Conservation (phyloP, 2,797 vertebrate species). For the Clarias laeviceps region DNA sequence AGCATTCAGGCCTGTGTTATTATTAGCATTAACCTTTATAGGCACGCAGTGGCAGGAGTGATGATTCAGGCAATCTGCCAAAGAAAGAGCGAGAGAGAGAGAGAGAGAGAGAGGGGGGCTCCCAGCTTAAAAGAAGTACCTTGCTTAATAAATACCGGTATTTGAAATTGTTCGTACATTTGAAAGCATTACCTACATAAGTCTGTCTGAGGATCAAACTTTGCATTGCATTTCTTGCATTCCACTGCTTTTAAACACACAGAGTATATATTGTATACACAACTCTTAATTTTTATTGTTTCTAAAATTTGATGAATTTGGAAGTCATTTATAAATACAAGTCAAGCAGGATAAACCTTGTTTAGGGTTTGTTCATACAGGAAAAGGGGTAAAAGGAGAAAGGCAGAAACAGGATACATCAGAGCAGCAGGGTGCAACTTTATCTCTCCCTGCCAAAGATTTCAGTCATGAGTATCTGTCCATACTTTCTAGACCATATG, state of each 20-base stretch:
- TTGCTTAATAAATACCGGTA: conserved; percentile 4
- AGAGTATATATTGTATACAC: background rate
- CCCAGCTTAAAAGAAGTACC: conserved; percentile 6
- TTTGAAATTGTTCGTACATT: background rate
- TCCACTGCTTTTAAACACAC: background rate
- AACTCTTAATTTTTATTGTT: background rate
- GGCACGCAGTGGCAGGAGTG: conserved; percentile 63
- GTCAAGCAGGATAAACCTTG: background rate
- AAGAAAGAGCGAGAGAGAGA: conserved; percentile 34
- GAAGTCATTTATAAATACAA: background rate
- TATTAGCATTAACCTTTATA: conserved; percentile 78
- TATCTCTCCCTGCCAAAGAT: background rate
- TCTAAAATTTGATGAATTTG: background rate
- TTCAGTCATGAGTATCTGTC: background rate
- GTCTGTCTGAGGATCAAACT: background rate
- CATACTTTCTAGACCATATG: background rate
- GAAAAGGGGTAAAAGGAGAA: conserved; percentile 6
- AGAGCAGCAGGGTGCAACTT: conserved; percentile 2
- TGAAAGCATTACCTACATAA: background rate
- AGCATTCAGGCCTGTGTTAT: conserved; percentile 65
- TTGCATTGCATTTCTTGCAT: background rate
- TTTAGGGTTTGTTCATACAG: background rate
- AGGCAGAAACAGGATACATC: conserved; percentile 10
- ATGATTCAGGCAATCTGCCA: conserved; percentile 63
- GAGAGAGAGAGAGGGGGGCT: background rate